Evolutionary conservation across 2,888 invertebrate species (phyloP), one percentile per base, ranked within the genome.

Genomic region (Cosmia pyralina): DNA sequence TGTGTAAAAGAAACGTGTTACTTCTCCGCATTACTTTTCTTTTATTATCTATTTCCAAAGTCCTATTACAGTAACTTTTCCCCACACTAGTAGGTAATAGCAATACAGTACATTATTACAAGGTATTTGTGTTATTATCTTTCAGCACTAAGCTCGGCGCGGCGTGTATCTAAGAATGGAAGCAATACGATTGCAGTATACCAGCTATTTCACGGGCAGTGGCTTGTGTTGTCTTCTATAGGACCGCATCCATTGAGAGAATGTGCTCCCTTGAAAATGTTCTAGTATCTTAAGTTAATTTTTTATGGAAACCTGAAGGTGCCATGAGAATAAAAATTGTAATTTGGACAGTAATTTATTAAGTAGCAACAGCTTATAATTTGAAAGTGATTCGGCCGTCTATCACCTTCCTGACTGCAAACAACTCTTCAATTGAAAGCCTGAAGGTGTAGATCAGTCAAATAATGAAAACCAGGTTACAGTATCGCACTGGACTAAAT

Each of bases 171-270:
- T 86, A 79, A 84, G 83, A 81, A 83, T 83, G 70, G 75, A 66
- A 79, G 80, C 74, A 63, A 81, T 86, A 84, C 78, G 72, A 79
- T 84, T 82, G 79, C 79, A 81, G 83, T 87, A 81, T 85, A 88
- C 88, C 84, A 87, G 85, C 84, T 87, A 90, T 90, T 89, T 89
- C 87, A 87, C 83, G 87, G 85, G 68, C 85, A 84, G 70, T 85
- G 85, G 72, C 82, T 88, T 85, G 85, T 82, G 77, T 87, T 78
- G 74, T 83, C 70, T 75, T 69, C 48, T 41, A 7, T 78, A 80
- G 79, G 72, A 10, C 13, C n/a, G 60, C 86, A 88, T 80, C 82
- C 82, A 77, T 11, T 69, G 48, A 0, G n/a, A 75, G 19, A 19
- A 34, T 66, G 1, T n/a, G 7, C 64, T 60, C 1, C 28, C 3